These are phyloP conservation scores for Sparidentex hasta DNA, from an alignment of 2,797 vertebrate species.

Conservation along the genomic window DNA sequence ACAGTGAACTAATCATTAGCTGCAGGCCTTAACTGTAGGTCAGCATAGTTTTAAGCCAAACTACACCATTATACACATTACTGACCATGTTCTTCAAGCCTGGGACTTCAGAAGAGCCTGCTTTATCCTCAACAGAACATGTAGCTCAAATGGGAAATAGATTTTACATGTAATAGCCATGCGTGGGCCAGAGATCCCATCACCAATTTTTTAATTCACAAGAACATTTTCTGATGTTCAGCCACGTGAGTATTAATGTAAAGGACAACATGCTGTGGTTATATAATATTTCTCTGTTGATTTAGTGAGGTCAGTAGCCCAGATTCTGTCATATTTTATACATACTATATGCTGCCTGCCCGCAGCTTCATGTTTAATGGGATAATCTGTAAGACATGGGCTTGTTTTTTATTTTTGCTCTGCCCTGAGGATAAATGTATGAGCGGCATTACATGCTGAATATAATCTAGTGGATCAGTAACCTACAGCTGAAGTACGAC, in stretches of 20 bases:
- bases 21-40: conserved; percentile 11
- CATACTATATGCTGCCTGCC: conserved; percentile 22
- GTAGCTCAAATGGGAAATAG: conserved; percentile 33
- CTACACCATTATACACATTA: not conserved
- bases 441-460: conserved; percentile 55
- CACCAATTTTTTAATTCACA: conserved; percentile 40
- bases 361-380: conserved; percentile 56
- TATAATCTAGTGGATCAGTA: conserved; percentile 61
- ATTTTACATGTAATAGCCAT: not conserved
- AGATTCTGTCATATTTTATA: conserved; percentile 54
- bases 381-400: conserved; percentile 61
- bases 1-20: too few species aligned
- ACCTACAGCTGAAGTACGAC: conserved; percentile 36
- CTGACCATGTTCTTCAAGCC: not conserved
- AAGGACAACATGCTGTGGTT: conserved; percentile 27
- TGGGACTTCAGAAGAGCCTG: not conserved
- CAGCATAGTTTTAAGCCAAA: not conserved
- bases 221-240: conserved; percentile 26
- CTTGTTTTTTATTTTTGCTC: conserved; percentile 41
- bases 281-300: conserved; percentile 41
- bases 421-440: conserved; percentile 56
- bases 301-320: conserved; percentile 41
- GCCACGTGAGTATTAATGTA: conserved; percentile 48
- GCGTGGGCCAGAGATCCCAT: conserved; percentile 12
- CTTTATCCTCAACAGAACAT: conserved; percentile 11